These are phyloP conservation scores for Calliphora vomitoria DNA, from an alignment of 2,888 invertebrate genomes.

Conservation along the genomic window DNA sequence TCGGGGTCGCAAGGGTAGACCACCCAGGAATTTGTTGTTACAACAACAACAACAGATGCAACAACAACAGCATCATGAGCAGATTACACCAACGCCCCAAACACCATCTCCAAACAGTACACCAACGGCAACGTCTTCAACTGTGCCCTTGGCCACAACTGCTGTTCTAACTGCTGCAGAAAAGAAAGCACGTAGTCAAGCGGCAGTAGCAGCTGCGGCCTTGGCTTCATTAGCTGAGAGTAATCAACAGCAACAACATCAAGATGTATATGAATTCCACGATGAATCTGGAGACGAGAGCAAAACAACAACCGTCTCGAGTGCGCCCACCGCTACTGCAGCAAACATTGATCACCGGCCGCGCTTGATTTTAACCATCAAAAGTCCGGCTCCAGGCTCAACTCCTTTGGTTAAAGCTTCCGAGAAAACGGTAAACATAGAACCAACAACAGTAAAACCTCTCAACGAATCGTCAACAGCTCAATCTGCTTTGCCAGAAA, in stretches of 20 bases:
- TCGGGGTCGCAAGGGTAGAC: constrained; percentile 85
- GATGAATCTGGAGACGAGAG: constrained; percentile 94
- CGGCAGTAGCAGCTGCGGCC: constrained; percentile 74
- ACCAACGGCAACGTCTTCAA: constrained; percentile 34
- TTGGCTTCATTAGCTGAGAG: constrained; percentile 50
- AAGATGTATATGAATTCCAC: constrained; percentile 95
- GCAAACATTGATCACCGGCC: constrained; percentile 85
- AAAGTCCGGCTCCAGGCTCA: constrained; percentile 86
- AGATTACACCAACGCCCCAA: constrained; percentile 22
- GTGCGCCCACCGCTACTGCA: constrained; percentile 7
- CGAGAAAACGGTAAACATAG: constrained; percentile 66
- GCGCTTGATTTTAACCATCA: constrained; percentile 92
- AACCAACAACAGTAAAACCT: constrained; percentile 18
- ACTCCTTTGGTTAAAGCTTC: constrained; percentile 75
- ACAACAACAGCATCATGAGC: constrained; percentile 75
- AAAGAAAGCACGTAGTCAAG: constrained; percentile 81
- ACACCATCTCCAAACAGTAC: constrained; percentile 35
- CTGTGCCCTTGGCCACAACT: constrained; percentile 59
- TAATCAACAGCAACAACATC: constrained; percentile 84
- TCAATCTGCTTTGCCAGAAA: constrained; percentile 56
- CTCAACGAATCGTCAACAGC: constrained; percentile 48
- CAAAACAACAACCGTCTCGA: constrained; percentile 43
- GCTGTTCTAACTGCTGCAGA: constrained; percentile 79
- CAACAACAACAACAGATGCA: constrained; percentile 79
- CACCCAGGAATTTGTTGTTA: constrained; percentile 82